Conservation (phyloP, 2,113 vertebrate species). For the Noturus placidus region DNA sequence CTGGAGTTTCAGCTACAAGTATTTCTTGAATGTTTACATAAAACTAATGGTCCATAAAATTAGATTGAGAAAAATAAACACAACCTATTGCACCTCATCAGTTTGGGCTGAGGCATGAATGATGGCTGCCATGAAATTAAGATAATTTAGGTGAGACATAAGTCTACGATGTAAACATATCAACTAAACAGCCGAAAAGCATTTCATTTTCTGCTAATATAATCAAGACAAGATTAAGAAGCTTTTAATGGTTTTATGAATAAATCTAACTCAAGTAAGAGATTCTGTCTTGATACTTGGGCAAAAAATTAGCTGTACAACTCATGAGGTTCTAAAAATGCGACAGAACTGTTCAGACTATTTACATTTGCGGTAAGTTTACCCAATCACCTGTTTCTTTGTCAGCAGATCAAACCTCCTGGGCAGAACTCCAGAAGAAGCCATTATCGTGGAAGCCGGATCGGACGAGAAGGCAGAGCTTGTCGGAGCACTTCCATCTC, state of each 20-base stretch:
- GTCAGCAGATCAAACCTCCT: slow-evolving; percentile 35
- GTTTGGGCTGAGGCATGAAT: not conserved
- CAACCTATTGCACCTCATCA: not conserved
- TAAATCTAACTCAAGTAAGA: not conserved
- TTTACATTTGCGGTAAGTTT: not conserved
- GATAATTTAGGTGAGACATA: not conserved
- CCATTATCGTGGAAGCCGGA: slow-evolving; percentile 54
- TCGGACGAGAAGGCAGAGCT: slow-evolving; percentile 47
- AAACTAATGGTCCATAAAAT: slow-evolving; percentile 12
- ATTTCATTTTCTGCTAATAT: not conserved
- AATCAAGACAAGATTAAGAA: not conserved
- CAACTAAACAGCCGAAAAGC: not conserved
- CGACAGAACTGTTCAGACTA: not conserved
- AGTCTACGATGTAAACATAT: not conserved
- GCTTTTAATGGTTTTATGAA: not conserved
- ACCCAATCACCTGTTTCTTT: not conserved
- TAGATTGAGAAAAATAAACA: not conserved
- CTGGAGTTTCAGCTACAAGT: not conserved
- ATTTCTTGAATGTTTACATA: not conserved
- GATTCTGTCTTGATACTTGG: not conserved
- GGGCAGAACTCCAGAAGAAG: slow-evolving; percentile 48
- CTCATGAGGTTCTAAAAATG: not conserved
- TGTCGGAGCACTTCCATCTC: slow-evolving; percentile 72
- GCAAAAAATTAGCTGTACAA: not conserved
- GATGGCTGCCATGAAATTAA: not conserved